Conservation (phyloP, 2,888 invertebrate genomes). For the Agriopis leucophaearia region DNA sequence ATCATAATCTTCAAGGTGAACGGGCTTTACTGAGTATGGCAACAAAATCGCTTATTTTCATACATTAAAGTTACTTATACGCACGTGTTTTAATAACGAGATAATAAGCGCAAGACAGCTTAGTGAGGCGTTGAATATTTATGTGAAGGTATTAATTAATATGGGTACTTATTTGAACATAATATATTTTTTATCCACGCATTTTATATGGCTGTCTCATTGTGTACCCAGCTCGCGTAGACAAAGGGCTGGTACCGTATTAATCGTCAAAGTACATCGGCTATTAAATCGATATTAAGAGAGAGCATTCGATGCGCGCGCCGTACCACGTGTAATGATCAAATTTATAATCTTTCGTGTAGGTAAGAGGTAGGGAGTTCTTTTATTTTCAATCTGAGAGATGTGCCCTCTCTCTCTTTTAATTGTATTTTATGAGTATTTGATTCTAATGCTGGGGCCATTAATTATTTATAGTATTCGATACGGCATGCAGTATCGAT, state of each 20-base stretch:
- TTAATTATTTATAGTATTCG: slow-evolving; percentile 86
- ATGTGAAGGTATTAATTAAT: slow-evolving; percentile 25
- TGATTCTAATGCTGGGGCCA: slow-evolving; percentile 84
- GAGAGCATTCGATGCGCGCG: slow-evolving; percentile 78
- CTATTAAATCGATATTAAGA: slow-evolving; percentile 81
- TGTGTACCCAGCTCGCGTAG: slow-evolving; percentile 51
- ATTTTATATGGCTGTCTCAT: slow-evolving; percentile 33
- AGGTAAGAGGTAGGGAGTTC: slow-evolving; percentile 74
- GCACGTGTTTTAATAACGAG: slow-evolving; percentile 59
- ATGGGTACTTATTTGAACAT: slow-evolving; percentile 7
- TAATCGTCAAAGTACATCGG: slow-evolving; percentile 74
- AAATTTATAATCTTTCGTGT: slow-evolving; percentile 84
- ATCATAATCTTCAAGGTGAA: slow-evolving; percentile 59
- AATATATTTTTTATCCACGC: slow-evolving; percentile 21
- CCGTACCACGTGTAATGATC: slow-evolving; percentile 83
- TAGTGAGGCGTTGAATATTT: slow-evolving; percentile 25
- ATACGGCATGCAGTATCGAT: slow-evolving; percentile 81
- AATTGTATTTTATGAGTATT: slow-evolving; percentile 87
- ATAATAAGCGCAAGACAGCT: slow-evolving; percentile 43
- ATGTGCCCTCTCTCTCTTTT: slow-evolving; percentile 82
- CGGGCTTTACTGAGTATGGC: slow-evolving; percentile 41
- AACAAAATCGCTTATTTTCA: slow-evolving; percentile 54
- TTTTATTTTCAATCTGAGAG: slow-evolving; percentile 79
- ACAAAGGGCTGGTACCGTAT: slow-evolving; percentile 66
- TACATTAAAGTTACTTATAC: slow-evolving; percentile 66